Evolutionary conservation across 2,888 invertebrate species (phyloP).

Genomic region (Abrostola triplasia): DNA sequence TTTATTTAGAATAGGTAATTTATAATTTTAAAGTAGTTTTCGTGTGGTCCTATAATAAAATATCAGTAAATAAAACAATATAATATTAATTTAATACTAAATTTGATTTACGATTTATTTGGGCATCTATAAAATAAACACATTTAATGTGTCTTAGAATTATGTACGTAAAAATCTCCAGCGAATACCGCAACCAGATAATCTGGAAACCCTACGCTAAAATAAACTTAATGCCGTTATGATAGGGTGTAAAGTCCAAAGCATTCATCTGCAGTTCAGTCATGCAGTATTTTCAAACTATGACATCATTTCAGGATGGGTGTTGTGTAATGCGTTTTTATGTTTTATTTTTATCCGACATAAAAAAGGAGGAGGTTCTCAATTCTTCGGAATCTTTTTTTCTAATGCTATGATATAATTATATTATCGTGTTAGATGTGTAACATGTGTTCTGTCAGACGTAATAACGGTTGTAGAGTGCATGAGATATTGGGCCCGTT

Average conservation of each 20-base stretch:
- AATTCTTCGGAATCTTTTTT: too few species aligned
- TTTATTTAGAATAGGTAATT: too few species aligned
- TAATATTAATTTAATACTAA: too few species aligned
- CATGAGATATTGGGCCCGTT: too few species aligned
- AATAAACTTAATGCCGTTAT: neutral
- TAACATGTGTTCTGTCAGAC: neutral
- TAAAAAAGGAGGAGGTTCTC: too few species aligned
- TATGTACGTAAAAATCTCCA: neutral
- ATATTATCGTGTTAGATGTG: neutral
- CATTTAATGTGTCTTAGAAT: neutral
- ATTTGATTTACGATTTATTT: too few species aligned
- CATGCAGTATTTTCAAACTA: neutral
- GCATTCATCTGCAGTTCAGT: neutral
- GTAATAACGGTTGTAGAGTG: neutral
- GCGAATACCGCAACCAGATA: neutral
- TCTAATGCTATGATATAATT: neutral
- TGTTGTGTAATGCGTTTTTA: neutral
- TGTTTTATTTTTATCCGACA: neutral
- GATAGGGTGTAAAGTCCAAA: neutral
- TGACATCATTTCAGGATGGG: conserved; percentile 1
- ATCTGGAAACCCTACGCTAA: neutral
- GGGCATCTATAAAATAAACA: neutral
- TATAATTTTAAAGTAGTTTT: too few species aligned
- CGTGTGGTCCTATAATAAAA: too few species aligned
- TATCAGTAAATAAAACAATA: too few species aligned